Evolutionary conservation across 2,113 vertebrate species (phyloP).

Genomic region (Nerophis lumbriciformis): DNA sequence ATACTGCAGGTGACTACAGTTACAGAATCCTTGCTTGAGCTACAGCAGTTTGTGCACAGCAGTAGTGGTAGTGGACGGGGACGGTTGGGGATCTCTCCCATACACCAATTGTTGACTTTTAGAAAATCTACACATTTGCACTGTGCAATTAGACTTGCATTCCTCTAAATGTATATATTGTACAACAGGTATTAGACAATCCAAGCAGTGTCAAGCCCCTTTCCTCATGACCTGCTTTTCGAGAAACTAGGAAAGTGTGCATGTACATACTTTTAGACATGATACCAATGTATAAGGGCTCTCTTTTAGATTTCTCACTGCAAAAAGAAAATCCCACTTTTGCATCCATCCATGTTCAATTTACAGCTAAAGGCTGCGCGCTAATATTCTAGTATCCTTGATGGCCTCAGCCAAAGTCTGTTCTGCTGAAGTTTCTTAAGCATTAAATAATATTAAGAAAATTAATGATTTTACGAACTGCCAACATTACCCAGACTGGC

Average conservation of each 20-base stretch:
- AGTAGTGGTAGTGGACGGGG: no score
- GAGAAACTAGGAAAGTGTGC: neutral
- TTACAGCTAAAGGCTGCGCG: neutral
- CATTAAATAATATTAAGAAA: neutral
- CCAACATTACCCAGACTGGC: neutral
- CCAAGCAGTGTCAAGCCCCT: constrained; percentile 16
- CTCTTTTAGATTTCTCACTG: constrained; percentile 9
- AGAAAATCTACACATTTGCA: no score
- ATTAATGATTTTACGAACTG: neutral
- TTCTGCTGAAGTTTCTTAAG: neutral
- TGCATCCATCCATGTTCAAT: neutral
- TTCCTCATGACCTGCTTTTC: constrained; percentile 6
- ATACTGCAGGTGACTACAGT: no score
- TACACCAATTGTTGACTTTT: no score
- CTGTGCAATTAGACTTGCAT: no score
- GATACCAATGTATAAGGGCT: constrained; percentile 40
- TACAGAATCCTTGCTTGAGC: no score
- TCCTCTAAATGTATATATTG: no score
- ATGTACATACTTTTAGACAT: constrained; percentile 3
- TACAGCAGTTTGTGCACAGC: no score
- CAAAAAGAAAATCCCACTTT: neutral
- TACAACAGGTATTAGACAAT: constrained; percentile 42
- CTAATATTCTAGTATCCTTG: constrained; percentile 7
- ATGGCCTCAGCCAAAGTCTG: constrained; percentile 6
- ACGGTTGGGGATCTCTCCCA: no score